phyloP scores from a whole-genome alignment of 1,140 invertebrate genomes.

The Dufourea novaeangliae region DNA sequence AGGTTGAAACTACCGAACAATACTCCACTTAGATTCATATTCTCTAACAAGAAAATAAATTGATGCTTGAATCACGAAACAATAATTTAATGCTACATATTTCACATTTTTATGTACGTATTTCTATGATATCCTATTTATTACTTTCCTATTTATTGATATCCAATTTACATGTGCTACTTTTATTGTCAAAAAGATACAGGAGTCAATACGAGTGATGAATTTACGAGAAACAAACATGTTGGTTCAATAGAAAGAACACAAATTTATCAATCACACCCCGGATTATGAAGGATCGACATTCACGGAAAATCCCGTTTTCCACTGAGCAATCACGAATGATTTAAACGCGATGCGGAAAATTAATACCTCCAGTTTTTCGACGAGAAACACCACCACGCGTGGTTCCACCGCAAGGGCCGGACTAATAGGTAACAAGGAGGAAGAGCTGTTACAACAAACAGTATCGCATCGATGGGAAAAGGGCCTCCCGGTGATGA shows the following conservation, averaged over 20 bases:
- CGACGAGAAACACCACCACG: neutral
- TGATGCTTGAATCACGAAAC: too few species aligned
- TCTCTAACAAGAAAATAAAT: too few species aligned
- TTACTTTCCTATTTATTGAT: too few species aligned
- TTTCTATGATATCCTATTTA: too few species aligned
- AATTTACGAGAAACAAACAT: neutral
- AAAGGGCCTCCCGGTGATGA: slow-evolving; percentile 39
- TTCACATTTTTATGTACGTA: too few species aligned
- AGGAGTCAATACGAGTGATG: neutral
- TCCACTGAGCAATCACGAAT: neutral
- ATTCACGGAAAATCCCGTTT: neutral
- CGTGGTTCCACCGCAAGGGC: neutral
- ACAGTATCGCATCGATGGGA: slow-evolving; percentile 25
- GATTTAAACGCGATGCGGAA: neutral
- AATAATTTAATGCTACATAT: too few species aligned
- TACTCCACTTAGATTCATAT: too few species aligned
- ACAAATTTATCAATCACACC: neutral
- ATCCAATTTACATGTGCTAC: too few species aligned
- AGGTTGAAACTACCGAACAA: too few species aligned
- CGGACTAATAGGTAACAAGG: slow-evolving; percentile 14
- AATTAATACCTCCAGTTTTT: neutral
- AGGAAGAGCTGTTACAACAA: slow-evolving; percentile 32
- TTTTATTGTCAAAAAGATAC: too few species aligned
- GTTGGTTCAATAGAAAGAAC: neutral
- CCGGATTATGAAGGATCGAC: neutral